Conservation (phyloP, 2,113 vertebrate genomes). For the Dicentrarchus labrax region DNA sequence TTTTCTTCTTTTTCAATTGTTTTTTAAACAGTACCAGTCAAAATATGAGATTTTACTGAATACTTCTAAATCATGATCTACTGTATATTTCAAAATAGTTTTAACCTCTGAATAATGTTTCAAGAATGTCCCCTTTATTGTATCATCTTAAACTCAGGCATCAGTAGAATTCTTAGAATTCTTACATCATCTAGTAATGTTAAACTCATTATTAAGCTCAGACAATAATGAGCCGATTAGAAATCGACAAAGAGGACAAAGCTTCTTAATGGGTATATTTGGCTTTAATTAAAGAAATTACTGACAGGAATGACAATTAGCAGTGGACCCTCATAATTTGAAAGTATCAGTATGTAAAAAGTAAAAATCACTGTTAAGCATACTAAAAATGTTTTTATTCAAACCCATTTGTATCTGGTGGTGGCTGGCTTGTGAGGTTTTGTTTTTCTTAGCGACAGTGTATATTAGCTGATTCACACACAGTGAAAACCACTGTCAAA, state of each 20-base stretch:
- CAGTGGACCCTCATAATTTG: constrained; percentile 40
- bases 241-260: constrained; percentile 36
- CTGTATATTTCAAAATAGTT: constrained; percentile 8
- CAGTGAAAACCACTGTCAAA: constrained; percentile 12
- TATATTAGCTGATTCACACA: constrained; percentile 9
- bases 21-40: background rate
- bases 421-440: background rate
- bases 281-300: constrained; percentile 67
- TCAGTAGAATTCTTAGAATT: constrained; percentile 34
- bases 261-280: constrained; percentile 44
- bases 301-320: constrained; percentile 65
- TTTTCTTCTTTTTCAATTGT: background rate
- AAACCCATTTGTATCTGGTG: constrained; percentile 24
- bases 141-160: constrained; percentile 26
- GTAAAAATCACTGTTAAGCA: constrained; percentile 20
- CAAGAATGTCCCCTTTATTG: constrained; percentile 7
- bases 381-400: background rate
- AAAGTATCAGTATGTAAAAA: constrained; percentile 27
- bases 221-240: constrained; percentile 54
- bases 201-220: constrained; percentile 48
- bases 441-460: background rate
- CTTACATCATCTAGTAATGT: constrained; percentile 50
- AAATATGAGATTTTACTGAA: background rate
- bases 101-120: background rate
- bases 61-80: background rate